Evolutionary conservation across 2,797 vertebrate genomes (phyloP), one percentile per base, ranked within the genome.

Genomic region (Todus mexicanus): DNA sequence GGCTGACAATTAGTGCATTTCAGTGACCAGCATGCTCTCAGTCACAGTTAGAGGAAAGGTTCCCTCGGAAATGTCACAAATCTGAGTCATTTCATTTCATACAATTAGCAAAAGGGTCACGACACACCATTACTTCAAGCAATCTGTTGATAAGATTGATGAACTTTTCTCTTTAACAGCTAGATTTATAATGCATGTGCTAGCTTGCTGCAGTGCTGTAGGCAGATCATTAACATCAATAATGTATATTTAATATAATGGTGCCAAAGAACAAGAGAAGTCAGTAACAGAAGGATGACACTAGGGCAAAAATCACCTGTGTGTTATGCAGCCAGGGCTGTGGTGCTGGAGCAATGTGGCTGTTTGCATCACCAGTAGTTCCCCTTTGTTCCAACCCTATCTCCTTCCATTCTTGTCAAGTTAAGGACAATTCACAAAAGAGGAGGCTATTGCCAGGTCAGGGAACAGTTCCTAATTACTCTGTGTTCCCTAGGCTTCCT

Each of bases 401-500:
- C 79, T 89, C 43, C 53, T 50, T 87, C 78, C 50, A 84, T 78
- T 84, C 86, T 82, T 85, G 66, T 59, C 69, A 69, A 84, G 60
- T 66, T 86, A 88, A 92, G 88, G 82, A 89, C 65, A 92, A 74
- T 80, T 73, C 74, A 89, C 80, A 50, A 45, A 71, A 75, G 63
- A 76, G 12, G 57, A 83, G 72, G 63, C 81, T 91, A 35, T n/a
- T 87, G 50, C 65, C 75, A 70, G 69, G 73, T 89, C 94, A 78
- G 63, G 33, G 73, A 89, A 61, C 48, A 13, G 56, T 78, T 89
- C 92, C 69, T 3, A 1, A 29, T 71, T 74, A 12, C 65, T 54
- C 42, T 47, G 42, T 22, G 25, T 27, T 59, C 74, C 72, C 25
- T 14, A 4, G 17, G 19, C 53, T 80, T 80, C 73, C 27, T 47